Evolutionary conservation across 2,888 invertebrate species (phyloP), one percentile per base, ranked within the genome.

Genomic region (Andrena praecox): DNA sequence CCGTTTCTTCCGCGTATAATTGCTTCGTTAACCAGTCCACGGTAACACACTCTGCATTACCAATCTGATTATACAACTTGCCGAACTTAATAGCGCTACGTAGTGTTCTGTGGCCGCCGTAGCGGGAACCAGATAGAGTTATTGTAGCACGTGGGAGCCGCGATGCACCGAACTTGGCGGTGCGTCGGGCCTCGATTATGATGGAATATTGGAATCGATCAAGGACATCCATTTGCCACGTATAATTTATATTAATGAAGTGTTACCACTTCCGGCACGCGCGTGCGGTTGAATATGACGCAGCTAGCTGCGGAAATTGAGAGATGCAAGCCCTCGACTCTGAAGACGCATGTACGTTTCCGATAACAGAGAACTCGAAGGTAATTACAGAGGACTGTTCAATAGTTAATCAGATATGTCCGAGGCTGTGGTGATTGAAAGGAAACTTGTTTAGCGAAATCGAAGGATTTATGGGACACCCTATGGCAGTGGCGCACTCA

Each of bases 1-100:
- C n/a, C 7, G 10, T 20, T 63, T 64, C 78, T 68, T 63, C 67
- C 52, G 10, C 2, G 20, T 2, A 31, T 59, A 68, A 78, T 78
- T 78, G 78, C 67, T 76, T 68, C 63, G 78, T 63, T 77, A 77
- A 77, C 64, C 27, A 71, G 63, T 79, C 24, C n/a, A 2, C 56
- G n/a, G 20, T 60, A 31, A 64, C 69, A 70, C 59, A 70, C 50
- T 31, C 24, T 60, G 52, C 50, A 33, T 64, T 78, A 20, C 52
- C 64, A 52, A 54, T 60, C 70, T 60, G 42, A 16, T 78, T 66
- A 78, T 71, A 66, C 60, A 80, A 80, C 70, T 71, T 66, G 60
- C 31, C 79, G n/a, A 80, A 78, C 60, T 80, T 78, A 66, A 78
- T 78, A 66, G 29, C 50, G 6, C 24, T 12, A 42, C 8, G n/a